Percentiles rank a stretch among this genome's conserved stretches.
These are phyloP conservation scores for Eumacrocentrus americanus DNA, from an alignment of 2,888 invertebrate species.

Conservation along the genomic window DNA sequence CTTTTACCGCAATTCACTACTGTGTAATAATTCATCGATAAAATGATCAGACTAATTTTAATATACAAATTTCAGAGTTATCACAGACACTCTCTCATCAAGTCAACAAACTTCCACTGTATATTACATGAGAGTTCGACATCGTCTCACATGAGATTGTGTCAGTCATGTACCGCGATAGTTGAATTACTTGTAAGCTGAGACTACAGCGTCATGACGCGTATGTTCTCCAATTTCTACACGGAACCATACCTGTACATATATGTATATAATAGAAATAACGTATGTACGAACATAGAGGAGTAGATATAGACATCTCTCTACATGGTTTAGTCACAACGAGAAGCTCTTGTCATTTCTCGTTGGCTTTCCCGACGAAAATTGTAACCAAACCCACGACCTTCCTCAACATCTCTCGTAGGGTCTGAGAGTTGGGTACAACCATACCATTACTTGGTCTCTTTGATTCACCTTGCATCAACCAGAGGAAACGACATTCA, in stretches of 20 bases:
- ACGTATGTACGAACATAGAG: background rate
- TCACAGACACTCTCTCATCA: background rate
- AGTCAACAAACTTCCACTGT: background rate
- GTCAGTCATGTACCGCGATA: slow-evolving; percentile 3
- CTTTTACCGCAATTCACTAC: no score
- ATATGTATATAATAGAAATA: background rate
- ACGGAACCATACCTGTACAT: background rate
- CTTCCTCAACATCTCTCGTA: no score
- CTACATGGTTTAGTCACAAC: background rate
- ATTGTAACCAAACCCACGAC: background rate
- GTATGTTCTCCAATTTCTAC: background rate
- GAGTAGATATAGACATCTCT: no score
- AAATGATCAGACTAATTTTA: no score
- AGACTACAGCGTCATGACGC: slow-evolving; percentile 1
- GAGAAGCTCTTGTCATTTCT: background rate
- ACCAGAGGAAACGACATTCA: no score
- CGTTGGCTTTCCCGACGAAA: background rate
- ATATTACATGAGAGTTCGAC: background rate
- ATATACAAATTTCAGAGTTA: no score
- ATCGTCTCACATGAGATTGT: background rate
- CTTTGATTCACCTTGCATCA: no score
- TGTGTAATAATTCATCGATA: no score
- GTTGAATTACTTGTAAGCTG: slow-evolving; percentile 14
- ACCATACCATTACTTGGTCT: no score
- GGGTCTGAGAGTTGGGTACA: no score